Conservation (phyloP, 2,113 vertebrate species). For the Taurulus bubalis region DNA sequence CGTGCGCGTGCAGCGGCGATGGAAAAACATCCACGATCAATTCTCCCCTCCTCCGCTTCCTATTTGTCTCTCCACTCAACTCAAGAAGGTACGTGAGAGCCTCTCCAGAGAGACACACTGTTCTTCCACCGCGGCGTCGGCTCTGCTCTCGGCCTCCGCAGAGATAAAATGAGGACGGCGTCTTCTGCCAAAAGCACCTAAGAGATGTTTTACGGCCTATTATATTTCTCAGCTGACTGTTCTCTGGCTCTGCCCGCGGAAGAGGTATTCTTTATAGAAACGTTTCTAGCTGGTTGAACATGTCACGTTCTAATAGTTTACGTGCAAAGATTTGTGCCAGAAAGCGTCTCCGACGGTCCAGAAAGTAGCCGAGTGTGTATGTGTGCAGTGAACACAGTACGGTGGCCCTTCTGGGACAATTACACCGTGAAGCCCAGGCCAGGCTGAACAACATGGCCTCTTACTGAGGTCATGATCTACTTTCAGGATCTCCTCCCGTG, state of each 20-base stretch:
- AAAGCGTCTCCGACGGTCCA: no score
- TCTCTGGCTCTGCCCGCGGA: constrained; percentile 12
- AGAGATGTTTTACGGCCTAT: no score
- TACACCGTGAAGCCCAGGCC: background rate
- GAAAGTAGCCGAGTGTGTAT: no score
- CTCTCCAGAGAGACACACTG: constrained; percentile 24
- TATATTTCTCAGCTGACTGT: no score
- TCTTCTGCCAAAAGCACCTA: constrained; percentile 31
- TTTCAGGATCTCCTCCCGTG: background rate
- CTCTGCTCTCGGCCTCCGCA: constrained; percentile 4
- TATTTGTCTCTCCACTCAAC: constrained; percentile 45
- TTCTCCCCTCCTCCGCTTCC: background rate
- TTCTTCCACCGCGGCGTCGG: constrained; percentile 4
- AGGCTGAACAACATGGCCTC: no score
- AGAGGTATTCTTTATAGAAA: background rate
- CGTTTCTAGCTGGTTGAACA: constrained; percentile 22
- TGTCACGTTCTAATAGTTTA: constrained; percentile 3
- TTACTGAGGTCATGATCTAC: background rate
- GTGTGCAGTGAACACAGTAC: background rate
- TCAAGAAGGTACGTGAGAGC: constrained; percentile 34
- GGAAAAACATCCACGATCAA: constrained; percentile 14
- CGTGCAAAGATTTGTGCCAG: no score
- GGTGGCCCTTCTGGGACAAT: background rate
- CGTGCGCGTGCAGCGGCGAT: background rate
- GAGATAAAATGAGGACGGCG: constrained; percentile 8